Percentiles rank a stretch among this genome's conserved stretches.
These are phyloP conservation scores for Lamproptera curius DNA, from an alignment of 2,888 invertebrate genomes.

Conservation along the genomic window DNA sequence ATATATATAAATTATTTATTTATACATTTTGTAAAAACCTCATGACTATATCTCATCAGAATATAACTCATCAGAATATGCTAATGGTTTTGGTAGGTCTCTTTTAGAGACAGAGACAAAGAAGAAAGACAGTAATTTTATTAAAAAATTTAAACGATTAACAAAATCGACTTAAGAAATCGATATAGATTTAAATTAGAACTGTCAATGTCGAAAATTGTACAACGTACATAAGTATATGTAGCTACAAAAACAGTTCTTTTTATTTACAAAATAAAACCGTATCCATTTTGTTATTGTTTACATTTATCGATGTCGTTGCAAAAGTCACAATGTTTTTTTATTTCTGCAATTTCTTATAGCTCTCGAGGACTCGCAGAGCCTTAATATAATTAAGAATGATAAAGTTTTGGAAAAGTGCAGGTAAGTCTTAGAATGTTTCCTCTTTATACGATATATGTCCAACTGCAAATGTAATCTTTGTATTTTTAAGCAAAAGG, in stretches of 20 bases:
- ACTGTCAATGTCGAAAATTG: slow-evolving; percentile 9
- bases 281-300: slow-evolving; percentile 50
- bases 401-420: slow-evolving; percentile 88
- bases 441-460: slow-evolving; percentile 18
- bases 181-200: background rate
- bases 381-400: slow-evolving; percentile 49
- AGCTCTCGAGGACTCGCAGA: slow-evolving; percentile 28
- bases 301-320: slow-evolving; percentile 44
- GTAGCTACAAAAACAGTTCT: slow-evolving; percentile 8
- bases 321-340: slow-evolving; percentile 38
- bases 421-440: slow-evolving; percentile 64
- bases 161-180: background rate
- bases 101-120: too few relatives aligned
- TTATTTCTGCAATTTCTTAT: slow-evolving; percentile 29
- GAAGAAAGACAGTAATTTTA: too few relatives aligned
- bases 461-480: slow-evolving; percentile 12
- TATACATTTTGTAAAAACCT: too few relatives aligned
- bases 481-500: slow-evolving; percentile 58
- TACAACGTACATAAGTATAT: slow-evolving; percentile 6
- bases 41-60: too few relatives aligned
- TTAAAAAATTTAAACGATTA: too few relatives aligned
- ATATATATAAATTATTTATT: too few relatives aligned
- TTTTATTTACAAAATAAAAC: slow-evolving; percentile 39
- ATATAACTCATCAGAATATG: too few relatives aligned
- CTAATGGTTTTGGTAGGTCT: too few relatives aligned